These are phyloP conservation scores for Hydrochoerus hydrochaeris DNA, from an alignment of 2,113 vertebrate genomes.

Conservation along the genomic window DNA sequence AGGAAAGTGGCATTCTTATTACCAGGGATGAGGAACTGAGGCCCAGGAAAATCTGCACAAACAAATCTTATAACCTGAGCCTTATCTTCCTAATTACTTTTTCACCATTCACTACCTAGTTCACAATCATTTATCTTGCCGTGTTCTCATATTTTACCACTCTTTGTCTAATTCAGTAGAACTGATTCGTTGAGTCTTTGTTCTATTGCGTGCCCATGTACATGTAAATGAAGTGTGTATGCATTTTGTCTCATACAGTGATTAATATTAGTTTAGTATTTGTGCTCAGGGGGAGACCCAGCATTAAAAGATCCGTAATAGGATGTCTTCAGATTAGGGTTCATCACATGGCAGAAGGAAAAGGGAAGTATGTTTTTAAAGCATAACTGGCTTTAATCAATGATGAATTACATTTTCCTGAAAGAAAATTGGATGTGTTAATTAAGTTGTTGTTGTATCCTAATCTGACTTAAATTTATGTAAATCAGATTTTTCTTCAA, in stretches of 20 bases:
- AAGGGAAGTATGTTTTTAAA: constrained; percentile 45
- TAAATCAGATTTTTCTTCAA: background rate
- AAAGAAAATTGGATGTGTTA: constrained; percentile 13
- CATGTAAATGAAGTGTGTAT: background rate
- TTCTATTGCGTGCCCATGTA: background rate
- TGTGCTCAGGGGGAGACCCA: background rate
- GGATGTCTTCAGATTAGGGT: background rate
- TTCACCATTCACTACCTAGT: background rate
- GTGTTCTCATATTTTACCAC: background rate
- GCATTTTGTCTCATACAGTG: background rate
- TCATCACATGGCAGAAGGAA: background rate
- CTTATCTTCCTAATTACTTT: background rate
- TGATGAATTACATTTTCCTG: constrained; percentile 43
- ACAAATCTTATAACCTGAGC: background rate
- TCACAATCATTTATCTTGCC: background rate
- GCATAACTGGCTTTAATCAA: constrained; percentile 55
- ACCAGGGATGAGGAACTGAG: background rate
- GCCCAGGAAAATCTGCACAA: background rate
- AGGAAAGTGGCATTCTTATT: background rate
- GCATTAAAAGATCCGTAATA: constrained; percentile 44
- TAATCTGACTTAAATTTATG: constrained; percentile 42
- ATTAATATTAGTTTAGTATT: background rate
- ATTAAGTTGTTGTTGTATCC: background rate
- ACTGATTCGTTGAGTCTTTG: background rate
- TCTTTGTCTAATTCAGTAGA: background rate